phyloP scores from a whole-genome alignment of 2,888 invertebrate genomes.

The Allophyes oxyacanthae region DNA sequence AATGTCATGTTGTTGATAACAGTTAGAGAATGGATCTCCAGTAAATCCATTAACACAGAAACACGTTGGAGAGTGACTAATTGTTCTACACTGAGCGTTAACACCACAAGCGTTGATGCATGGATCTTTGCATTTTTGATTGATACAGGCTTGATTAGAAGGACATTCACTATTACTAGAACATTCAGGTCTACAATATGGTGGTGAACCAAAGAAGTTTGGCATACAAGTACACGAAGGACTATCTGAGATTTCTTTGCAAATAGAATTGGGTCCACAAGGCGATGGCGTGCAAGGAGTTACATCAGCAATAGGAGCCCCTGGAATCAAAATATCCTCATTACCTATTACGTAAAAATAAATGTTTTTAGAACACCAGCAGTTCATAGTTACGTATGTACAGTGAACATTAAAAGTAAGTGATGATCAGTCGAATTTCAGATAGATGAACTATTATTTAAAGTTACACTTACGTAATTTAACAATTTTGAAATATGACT shows the following conservation, averaged over 20 bases:
- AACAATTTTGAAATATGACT: no score
- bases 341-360: not conserved
- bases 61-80: constrained; percentile 93
- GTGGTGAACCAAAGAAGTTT: constrained; percentile 92
- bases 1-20: constrained; percentile 81
- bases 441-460: no score
- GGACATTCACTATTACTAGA: constrained; percentile 92
- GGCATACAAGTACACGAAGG: constrained; percentile 92
- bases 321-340: constrained; percentile 63
- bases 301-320: constrained; percentile 83
- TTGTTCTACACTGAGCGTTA: constrained; percentile 92
- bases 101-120: constrained; percentile 92
- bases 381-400: not conserved
- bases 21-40: constrained; percentile 92
- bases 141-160: constrained; percentile 90
- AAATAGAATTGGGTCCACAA: constrained; percentile 91
- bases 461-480: no score
- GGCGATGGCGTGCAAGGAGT: constrained; percentile 92
- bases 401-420: no score
- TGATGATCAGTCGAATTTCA: no score
- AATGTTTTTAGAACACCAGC: no score
- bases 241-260: constrained; percentile 87
- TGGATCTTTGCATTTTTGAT: constrained; percentile 91
- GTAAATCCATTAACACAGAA: constrained; percentile 91
- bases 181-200: constrained; percentile 93